Evolutionary conservation across 2,113 vertebrate genomes (phyloP).

Genomic region (Cranoglanis bouderius): DNA sequence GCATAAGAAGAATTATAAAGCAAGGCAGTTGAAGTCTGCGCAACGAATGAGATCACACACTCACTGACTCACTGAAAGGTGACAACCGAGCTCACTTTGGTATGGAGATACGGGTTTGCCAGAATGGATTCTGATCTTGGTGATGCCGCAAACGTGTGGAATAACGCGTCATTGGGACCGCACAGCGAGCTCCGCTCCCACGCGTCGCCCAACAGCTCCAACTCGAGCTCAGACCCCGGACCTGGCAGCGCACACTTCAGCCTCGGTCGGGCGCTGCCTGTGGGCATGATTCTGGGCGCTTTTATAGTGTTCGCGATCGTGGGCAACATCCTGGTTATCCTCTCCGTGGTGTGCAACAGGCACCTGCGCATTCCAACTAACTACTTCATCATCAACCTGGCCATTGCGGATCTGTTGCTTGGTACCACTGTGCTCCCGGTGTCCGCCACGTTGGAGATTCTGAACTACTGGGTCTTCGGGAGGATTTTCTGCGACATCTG

Average conservation of each 20-base stretch:
- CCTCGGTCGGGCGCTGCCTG: conserved; percentile 81
- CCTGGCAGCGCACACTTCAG: conserved; percentile 78
- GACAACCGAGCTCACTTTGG: conserved; percentile 55
- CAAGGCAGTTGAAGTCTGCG: not conserved
- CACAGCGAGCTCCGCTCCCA: conserved; percentile 61
- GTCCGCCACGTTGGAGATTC: conserved; percentile 88
- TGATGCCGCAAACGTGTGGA: conserved; percentile 70
- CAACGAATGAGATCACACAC: conserved; percentile 49
- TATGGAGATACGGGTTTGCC: conserved; percentile 71
- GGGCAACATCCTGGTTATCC: conserved; percentile 94
- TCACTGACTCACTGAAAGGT: conserved; percentile 11
- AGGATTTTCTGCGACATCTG: conserved; percentile 95
- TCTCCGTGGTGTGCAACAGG: conserved; percentile 93
- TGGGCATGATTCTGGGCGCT: conserved; percentile 89
- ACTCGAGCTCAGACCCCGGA: conserved; percentile 72
- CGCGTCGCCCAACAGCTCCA: conserved; percentile 69
- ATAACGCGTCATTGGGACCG: conserved; percentile 70
- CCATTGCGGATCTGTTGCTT: conserved; percentile 92
- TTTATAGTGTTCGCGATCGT: conserved; percentile 94
- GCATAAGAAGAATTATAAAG: not conserved
- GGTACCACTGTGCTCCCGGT: conserved; percentile 92
- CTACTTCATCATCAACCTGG: conserved; percentile 96
- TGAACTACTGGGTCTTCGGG: conserved; percentile 90
- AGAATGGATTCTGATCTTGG: conserved; percentile 77
- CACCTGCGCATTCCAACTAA: conserved; percentile 95